Base-by-base conservation (phyloP, 2,888 invertebrate genomes). In the Syrphus vitripennis region DNA sequence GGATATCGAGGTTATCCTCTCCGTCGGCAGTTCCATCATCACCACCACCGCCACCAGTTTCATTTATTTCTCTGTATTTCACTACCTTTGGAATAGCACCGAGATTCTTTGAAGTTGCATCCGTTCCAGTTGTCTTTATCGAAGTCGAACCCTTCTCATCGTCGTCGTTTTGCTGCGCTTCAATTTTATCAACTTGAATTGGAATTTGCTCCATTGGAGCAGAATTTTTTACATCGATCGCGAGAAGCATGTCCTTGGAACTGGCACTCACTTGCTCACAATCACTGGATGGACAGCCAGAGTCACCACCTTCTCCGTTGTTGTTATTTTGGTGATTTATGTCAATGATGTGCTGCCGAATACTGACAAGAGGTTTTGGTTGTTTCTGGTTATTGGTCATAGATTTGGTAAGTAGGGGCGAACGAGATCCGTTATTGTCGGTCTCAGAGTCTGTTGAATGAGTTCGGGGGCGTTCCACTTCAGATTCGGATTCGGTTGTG, bases 351-450 rank as follows among this genome's bases (percentile, higher is more conserved):
- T 87, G 83, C 71, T 87, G 83, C 37, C 80, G 76, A 55, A 87
- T 83, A 69, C 63, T 77, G 55, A 72, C 72, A 21, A 61, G 53
- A 26, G 82, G 71, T 70, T 83, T 79, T 61, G 48, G 71, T 70
- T 71, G 86, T 80, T 76, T 76, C 67, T 34, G 70, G 31, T 29
- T 74, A 31, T 48, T 88, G 55, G 63, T 83, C 63, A 87, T 87
- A 16, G 81, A 88, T 88, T 86, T 82, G 83, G 95, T 94, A 12
- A 96, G 93, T 71, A 96, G 91, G 0, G 96, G 96, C 1, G 96
- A 96, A 40, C 95, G 93, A 2, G 95, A 95, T 0, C 95, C 95
- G 89, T 95, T 95, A 89, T 95, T 95, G 90, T 95, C 95, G 9
- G 95, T 95, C 90, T 96, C 96, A 2, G 94, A 94, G 88, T 94